phyloP scores from a whole-genome alignment of 2,888 invertebrate genomes.

The Argynnis bischoffii region DNA sequence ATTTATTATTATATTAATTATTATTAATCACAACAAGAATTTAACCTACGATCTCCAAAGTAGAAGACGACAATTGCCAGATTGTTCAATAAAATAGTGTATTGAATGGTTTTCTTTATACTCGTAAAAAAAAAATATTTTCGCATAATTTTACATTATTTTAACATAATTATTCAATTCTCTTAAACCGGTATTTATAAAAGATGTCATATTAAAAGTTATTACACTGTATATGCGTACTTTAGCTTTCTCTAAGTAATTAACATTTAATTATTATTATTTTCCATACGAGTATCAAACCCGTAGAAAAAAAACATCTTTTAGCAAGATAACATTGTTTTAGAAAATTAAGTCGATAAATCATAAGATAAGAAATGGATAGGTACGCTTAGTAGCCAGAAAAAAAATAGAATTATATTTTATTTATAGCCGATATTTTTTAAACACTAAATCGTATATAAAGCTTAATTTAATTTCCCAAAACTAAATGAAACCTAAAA shows the following conservation, averaged over 20 bases:
- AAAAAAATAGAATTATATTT: no score
- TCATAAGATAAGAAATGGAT: background rate
- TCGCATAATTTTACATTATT: background rate
- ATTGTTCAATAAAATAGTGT: background rate
- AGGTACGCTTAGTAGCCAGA: no score
- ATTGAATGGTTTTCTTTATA: slow-evolving; percentile 12
- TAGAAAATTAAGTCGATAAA: background rate
- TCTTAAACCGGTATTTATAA: slow-evolving; percentile 3
- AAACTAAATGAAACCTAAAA: no score
- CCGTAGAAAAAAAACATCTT: no score
- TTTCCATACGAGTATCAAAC: background rate
- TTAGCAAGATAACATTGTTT: background rate
- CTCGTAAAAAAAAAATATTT: background rate
- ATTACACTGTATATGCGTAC: background rate
- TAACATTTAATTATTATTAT: background rate
- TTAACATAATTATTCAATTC: slow-evolving; percentile 10
- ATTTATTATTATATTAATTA: no score
- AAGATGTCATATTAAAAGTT: slow-evolving; percentile 9
- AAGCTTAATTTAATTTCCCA: no score
- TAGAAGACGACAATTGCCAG: no score
- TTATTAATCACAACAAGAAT: no score
- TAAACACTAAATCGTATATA: no score
- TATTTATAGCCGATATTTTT: no score
- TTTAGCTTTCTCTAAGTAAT: slow-evolving; percentile 6
- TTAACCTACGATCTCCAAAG: no score